Percentiles rank a stretch among this genome's conserved stretches.
Conservation (phyloP, 1,140 invertebrate genomes). For the Drosophila azteca region DNA sequence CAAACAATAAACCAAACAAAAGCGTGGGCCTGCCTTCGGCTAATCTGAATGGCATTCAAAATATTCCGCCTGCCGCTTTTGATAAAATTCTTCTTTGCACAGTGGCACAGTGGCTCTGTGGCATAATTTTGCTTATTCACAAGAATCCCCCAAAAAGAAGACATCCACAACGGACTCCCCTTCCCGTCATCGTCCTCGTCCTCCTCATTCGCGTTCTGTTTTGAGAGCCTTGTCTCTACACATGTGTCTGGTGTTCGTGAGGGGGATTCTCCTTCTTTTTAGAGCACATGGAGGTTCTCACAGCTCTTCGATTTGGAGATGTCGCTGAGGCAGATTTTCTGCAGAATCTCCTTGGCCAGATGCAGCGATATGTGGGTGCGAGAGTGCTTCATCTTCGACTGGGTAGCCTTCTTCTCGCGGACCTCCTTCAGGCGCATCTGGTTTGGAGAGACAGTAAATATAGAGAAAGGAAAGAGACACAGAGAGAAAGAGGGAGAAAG, state of each 20-base stretch:
- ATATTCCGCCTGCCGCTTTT: conserved; percentile 35
- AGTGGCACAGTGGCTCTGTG: neutral
- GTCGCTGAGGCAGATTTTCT: conserved; percentile 94
- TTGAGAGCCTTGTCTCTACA: too few relatives aligned
- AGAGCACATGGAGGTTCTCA: conserved; percentile 95
- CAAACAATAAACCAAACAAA: conserved; percentile 16
- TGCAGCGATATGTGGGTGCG: conserved; percentile 90
- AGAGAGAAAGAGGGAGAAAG: neutral
- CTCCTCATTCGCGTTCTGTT: too few relatives aligned
- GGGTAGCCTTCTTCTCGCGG: conserved; percentile 88
- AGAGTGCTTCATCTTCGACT: conserved; percentile 86
- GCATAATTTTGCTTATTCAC: conserved; percentile 12
- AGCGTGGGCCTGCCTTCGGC: neutral
- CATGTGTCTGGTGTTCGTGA: too few relatives aligned
- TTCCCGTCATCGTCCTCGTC: neutral
- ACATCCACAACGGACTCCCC: conserved; percentile 21
- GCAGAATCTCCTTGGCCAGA: conserved; percentile 90
- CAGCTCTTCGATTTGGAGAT: conserved; percentile 95
- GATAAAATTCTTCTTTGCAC: conserved; percentile 42
- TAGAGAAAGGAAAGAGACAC: neutral
- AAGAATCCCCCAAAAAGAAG: conserved; percentile 7
- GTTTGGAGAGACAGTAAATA: neutral
- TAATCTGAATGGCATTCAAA: conserved; percentile 46
- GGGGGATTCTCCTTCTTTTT: conserved; percentile 71
- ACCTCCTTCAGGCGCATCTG: conserved; percentile 90